Conservation (phyloP, 1,140 invertebrate genomes). For the Sminthurides bifidus region DNA sequence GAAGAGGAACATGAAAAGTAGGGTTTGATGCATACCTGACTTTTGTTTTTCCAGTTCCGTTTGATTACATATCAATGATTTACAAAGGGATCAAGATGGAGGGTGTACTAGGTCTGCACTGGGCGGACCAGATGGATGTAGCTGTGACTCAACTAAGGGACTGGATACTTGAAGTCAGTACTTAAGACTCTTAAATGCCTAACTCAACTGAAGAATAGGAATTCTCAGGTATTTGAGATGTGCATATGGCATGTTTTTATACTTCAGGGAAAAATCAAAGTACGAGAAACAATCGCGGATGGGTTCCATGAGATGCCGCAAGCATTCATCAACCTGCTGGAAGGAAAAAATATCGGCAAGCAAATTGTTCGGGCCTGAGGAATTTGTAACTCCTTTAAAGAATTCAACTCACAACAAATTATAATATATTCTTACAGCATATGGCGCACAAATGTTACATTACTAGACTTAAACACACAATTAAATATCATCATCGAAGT, state of each 20-base stretch:
- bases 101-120: conserved; percentile 30
- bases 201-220: neutral
- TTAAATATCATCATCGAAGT: too few relatives aligned
- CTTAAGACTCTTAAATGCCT: neutral
- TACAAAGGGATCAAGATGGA: conserved; percentile 31
- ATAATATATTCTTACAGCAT: too few relatives aligned
- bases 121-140: conserved; percentile 27
- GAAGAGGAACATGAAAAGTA: too few relatives aligned
- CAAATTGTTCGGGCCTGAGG: conserved; percentile 36
- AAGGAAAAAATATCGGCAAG: conserved; percentile 40
- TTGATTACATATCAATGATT: conserved; percentile 9
- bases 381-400: too few relatives aligned
- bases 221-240: neutral
- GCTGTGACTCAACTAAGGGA: conserved; percentile 31
- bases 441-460: too few relatives aligned
- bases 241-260: neutral
- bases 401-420: too few relatives aligned
- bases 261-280: conserved; percentile 38
- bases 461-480: too few relatives aligned
- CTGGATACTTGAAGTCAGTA: conserved; percentile 25
- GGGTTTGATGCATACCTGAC: too few relatives aligned
- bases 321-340: conserved; percentile 38
- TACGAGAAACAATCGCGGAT: conserved; percentile 36
- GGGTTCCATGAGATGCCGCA: conserved; percentile 41
- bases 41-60: conserved; percentile 3